Conservation (phyloP, 2,113 vertebrate species). For the Gymnogyps californianus region DNA sequence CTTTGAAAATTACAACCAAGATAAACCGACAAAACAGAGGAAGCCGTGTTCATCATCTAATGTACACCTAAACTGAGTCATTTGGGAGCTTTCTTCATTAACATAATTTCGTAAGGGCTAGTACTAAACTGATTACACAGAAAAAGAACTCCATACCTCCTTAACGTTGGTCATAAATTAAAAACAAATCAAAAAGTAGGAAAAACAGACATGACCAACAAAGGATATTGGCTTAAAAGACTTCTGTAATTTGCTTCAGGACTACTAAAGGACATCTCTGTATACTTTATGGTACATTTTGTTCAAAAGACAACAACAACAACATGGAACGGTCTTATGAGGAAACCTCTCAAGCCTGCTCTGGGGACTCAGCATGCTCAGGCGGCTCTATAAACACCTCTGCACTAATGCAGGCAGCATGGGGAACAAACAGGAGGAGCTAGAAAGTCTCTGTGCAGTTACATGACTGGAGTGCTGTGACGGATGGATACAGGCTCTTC, state of each 20-base stretch:
- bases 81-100: neutral
- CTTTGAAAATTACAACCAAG: neutral
- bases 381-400: neutral
- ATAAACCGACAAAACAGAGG: neutral
- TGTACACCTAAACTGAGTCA: neutral
- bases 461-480: neutral
- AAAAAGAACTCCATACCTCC: neutral
- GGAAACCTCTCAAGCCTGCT: neutral
- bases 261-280: neutral
- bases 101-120: neutral
- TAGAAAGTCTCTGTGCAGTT: neutral
- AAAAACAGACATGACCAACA: neutral
- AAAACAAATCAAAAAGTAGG: neutral
- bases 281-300: constrained; percentile 8
- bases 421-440: neutral
- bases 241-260: neutral
- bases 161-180: neutral
- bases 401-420: neutral
- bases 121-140: neutral
- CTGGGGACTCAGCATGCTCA: neutral
- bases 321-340: rapidly evolving
- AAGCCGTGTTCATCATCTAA: neutral
- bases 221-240: neutral
- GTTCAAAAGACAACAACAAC: neutral
- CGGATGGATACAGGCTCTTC: neutral